Conservation (phyloP, 2,113 vertebrate species). For the Poeciliopsis prolifica region DNA sequence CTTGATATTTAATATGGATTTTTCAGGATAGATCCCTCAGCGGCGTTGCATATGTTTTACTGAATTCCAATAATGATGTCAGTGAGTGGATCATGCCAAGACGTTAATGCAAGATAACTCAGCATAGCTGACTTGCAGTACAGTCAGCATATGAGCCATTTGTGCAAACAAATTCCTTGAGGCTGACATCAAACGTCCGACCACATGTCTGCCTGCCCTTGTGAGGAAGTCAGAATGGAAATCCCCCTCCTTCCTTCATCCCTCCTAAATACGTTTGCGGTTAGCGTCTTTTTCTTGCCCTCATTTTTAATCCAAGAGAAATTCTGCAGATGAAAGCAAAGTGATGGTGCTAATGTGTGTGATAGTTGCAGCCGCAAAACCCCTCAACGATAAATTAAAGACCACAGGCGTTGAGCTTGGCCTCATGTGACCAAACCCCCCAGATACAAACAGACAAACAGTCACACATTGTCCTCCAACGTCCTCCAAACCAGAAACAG, state of each 20-base stretch:
- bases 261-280: slow-evolving; percentile 63
- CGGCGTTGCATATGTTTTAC: slow-evolving; percentile 11
- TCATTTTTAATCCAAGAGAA: slow-evolving; percentile 60
- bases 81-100: slow-evolving; percentile 10
- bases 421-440: slow-evolving; percentile 61
- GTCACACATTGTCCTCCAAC: slow-evolving; percentile 62
- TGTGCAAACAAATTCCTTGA: slow-evolving; percentile 64
- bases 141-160: slow-evolving; percentile 49
- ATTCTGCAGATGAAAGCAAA: slow-evolving; percentile 68
- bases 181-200: slow-evolving; percentile 66
- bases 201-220: slow-evolving; percentile 63
- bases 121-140: slow-evolving; percentile 33
- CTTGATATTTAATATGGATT: slow-evolving; percentile 27
- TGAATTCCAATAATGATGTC: slow-evolving; percentile 26
- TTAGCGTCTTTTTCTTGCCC: slow-evolving; percentile 47
- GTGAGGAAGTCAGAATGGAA: slow-evolving; percentile 63
- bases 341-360: slow-evolving; percentile 69
- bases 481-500: slow-evolving; percentile 63
- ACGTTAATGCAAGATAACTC: slow-evolving; percentile 40
- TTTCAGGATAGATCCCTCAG: slow-evolving; percentile 16
- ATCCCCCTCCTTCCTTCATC: slow-evolving; percentile 43
- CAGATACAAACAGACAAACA: slow-evolving; percentile 58
- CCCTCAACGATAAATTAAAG: slow-evolving; percentile 70
- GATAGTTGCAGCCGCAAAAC: slow-evolving; percentile 67
- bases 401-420: slow-evolving; percentile 61